These are phyloP conservation scores for Phragmatobia fuliginosa DNA, from an alignment of 2,888 invertebrate species.

Conservation along the genomic window DNA sequence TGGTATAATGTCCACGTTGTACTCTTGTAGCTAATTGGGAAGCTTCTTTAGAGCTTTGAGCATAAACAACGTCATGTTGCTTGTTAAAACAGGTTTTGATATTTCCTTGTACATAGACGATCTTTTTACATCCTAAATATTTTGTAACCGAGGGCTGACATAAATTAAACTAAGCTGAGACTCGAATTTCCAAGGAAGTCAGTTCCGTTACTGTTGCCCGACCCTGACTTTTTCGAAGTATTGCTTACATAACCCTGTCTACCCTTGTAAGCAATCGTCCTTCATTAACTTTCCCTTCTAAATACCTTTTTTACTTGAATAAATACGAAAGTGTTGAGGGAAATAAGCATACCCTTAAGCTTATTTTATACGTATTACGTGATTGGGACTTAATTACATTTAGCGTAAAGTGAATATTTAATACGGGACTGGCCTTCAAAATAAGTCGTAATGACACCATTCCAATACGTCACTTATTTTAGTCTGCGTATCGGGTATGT, in stretches of 20 bases:
- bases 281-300: neutral
- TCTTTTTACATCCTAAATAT: too few species aligned
- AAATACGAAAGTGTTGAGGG: neutral
- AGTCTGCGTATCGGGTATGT: too few species aligned
- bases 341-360: neutral
- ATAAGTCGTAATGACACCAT: neutral
- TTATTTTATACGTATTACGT: neutral
- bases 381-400: neutral
- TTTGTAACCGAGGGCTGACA: too few species aligned
- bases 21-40: too few species aligned
- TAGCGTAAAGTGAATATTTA: neutral
- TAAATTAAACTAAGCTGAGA: too few species aligned
- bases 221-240: neutral
- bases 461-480: too few species aligned
- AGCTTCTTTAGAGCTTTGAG: too few species aligned
- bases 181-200: neutral
- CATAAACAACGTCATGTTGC: too few species aligned
- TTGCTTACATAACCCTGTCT: neutral
- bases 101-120: too few species aligned
- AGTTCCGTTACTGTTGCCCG: neutral
- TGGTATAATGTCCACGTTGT: too few species aligned
- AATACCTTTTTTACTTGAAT: neutral
- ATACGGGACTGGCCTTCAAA: neutral
- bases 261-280: neutral
- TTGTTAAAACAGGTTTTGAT: too few species aligned